Evolutionary conservation across 2,113 vertebrate species (phyloP), one percentile per base, ranked within the genome.

Genomic region (Salvelinus sp.): DNA sequence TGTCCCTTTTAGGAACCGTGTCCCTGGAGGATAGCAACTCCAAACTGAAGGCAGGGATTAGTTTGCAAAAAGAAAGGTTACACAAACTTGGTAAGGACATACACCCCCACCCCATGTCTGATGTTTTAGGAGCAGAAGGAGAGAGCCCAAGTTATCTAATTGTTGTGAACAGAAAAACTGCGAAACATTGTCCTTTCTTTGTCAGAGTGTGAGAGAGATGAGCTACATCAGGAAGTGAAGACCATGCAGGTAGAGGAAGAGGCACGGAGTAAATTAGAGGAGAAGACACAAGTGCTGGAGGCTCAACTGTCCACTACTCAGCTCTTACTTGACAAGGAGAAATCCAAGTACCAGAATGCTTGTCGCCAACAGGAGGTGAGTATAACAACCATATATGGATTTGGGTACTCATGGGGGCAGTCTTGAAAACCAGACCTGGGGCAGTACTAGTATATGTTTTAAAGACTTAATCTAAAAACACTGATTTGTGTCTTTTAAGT

Each of bases 331-430:
- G 91, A 95, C 81, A 98, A 97, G 82, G 96, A 98, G 88, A 94
- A 85, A 10, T 94, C 93, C 83, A 95, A 92, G 2, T 95, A 93
- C 6, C 89, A 92, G 28, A 98, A 94, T 71, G 82, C 94, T 28
- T 86, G 91, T 79, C 93, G 87, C 71, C 95, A 96, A 1, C 91
- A 95, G 82, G 95, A 98, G 96, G 97, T 97, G 80, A 74, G 91
- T 75, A 58, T 33, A 48, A 23, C 18, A 62, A 22, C 7, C n/a
- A n/a, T 57, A 18, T 57, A 57, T 57, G 18, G 54, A 57, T 18
- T 57, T 57, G 18, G 20, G 54, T 57, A 20, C 54, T 20, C 20
- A 20, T 57, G 50, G 13, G 12, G 50, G 50, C 13, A 20, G 50
- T 57, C 18, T 20, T 57, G 50, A 57, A 18, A 57, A 16, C 13